phyloP scores from a whole-genome alignment of 2,797 vertebrate genomes.

The Darevskia mixta region DNA sequence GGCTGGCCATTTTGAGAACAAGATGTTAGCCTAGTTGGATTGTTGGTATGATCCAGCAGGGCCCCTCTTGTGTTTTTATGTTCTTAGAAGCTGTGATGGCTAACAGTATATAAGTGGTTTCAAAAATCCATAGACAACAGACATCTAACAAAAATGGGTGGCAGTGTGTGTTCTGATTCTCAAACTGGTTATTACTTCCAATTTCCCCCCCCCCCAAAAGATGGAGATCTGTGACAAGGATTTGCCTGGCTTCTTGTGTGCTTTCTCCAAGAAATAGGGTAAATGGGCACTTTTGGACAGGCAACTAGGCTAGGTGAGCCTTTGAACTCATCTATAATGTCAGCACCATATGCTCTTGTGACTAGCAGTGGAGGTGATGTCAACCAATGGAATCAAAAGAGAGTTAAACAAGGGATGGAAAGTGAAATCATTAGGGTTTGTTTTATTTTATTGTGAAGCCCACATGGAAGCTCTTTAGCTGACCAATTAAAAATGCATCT shows the following conservation, averaged over 20 bases:
- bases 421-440: background rate
- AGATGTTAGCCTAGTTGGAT: too few relatives aligned
- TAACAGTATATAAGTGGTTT: background rate
- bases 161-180: background rate
- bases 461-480: background rate
- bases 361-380: background rate
- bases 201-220: too few relatives aligned
- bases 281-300: background rate
- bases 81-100: background rate
- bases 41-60: too few relatives aligned
- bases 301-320: background rate
- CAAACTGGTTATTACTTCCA: too few relatives aligned
- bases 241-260: background rate
- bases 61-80: too few relatives aligned
- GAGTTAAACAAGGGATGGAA: background rate
- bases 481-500: background rate
- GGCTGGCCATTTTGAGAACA: too few relatives aligned
- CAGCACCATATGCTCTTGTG: background rate
- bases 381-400: background rate
- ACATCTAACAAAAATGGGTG: background rate
- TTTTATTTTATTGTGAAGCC: background rate
- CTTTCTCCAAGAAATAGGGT: background rate
- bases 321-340: background rate
- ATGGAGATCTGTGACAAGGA: background rate
- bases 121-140: background rate